Evolutionary conservation across 1,140 invertebrate genomes (phyloP), one percentile per base, ranked within the genome.

Genomic region (Battus philenor): DNA sequence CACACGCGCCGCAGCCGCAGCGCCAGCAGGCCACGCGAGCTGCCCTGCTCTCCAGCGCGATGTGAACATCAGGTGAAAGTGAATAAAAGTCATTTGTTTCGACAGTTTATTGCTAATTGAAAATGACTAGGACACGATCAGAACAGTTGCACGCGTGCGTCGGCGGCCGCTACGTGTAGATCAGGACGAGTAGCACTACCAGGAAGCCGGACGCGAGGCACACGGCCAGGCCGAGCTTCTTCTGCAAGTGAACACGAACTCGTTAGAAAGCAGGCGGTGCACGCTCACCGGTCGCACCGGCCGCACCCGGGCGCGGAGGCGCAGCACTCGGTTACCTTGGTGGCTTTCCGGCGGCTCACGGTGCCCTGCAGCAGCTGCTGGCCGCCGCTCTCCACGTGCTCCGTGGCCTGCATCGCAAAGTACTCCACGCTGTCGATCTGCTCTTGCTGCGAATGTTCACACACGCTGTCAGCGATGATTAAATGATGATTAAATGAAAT

Each of bases 381-480:
- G 8, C 71, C 91, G 32, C 94, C 90, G 50, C 55, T 70, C 39
- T 89, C 90, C 44, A 93, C 87, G 70, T 89, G 89, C 57, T 91
- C 87, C 22, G 87, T 87, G 4, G 92, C 90, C 72, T 88, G 88
- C 68, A 88, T 85, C 44, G 92, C 91, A 82, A 91, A 92, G 86
- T 91, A 90, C 82, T 93, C 91, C 45, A 93, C 89, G 50, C 88
- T 90, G 75, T 93, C 90, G 55, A 93, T 75, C 62, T 91, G 88
- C 54, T 92, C 91, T 68, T 92, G 91, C 91, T 92, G 68, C 47
- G 86, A 55, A 12, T 7, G 22, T 12, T 7, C 0, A 22, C 7
- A 7, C 20, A 22, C 3, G 7, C 3, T 7, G 7, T 4, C 7
- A 4, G 3, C 20, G 7, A 22, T 22, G 3, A 22, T 22, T 22